Percentiles rank a stretch among this genome's conserved stretches.
phyloP scores from a whole-genome alignment of 2,113 vertebrate genomes.

The Murina feae region DNA sequence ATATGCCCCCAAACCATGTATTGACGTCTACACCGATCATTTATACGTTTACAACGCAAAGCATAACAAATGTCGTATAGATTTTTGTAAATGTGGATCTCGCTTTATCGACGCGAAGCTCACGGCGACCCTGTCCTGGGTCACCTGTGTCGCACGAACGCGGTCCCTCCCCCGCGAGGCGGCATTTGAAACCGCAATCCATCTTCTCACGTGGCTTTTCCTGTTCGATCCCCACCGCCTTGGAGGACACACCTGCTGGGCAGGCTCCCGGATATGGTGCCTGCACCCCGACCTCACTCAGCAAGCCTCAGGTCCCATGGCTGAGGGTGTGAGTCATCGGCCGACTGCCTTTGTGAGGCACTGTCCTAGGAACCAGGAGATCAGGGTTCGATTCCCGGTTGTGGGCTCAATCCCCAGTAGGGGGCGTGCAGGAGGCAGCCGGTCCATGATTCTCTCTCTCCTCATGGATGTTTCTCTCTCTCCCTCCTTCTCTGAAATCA shows the following conservation, averaged over 20 bases:
- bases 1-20: neutral
- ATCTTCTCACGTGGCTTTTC: neutral
- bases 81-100: neutral
- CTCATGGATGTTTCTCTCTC: no score
- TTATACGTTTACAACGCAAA: neutral
- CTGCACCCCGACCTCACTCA: rapidly evolving
- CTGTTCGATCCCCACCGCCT: neutral
- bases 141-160: neutral
- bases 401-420: no score
- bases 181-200: no score
- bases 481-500: no score
- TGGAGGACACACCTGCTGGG: no score
- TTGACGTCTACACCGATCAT: no score
- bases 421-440: no score
- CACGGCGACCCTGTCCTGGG: neutral
- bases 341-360: rapidly evolving
- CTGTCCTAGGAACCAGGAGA: no score
- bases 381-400: no score
- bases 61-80: no score
- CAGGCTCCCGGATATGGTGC: rapidly evolving
- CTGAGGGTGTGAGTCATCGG: rapidly evolving
- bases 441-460: no score
- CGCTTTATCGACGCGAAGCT: neutral
- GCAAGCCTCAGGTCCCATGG: rapidly evolving
- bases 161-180: rapidly evolving